Conservation (phyloP, 1,140 invertebrate species). For the Monochamus saltuarius region DNA sequence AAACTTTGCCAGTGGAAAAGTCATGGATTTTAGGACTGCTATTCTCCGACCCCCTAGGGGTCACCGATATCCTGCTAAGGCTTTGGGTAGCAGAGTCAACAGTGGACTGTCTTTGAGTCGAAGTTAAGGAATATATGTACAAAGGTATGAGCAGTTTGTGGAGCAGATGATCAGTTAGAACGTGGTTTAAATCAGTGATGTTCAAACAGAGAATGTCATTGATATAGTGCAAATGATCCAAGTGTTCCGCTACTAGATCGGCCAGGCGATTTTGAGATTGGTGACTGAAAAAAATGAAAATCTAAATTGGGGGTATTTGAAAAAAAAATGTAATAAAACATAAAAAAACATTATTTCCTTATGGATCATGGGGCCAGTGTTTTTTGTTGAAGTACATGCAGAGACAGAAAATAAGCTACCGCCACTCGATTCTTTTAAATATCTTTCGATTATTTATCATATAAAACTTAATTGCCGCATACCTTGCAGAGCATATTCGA, state of each 20-base stretch:
- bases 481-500: no score
- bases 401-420: no score
- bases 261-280: constrained; percentile 88
- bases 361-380: no score
- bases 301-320: no score
- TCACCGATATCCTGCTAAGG: constrained; percentile 37
- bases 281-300: constrained; percentile 63
- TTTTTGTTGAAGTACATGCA: no score
- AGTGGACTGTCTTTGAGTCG: constrained; percentile 32
- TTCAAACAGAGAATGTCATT: constrained; percentile 95
- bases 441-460: no score
- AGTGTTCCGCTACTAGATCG: constrained; percentile 94
- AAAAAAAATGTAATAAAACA: no score
- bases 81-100: constrained; percentile 60
- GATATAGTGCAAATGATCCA: constrained; percentile 97
- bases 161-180: constrained; percentile 92
- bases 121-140: constrained; percentile 87
- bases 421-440: no score
- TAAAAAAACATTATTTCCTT: no score
- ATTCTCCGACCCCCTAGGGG: constrained; percentile 44
- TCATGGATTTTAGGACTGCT: constrained; percentile 31
- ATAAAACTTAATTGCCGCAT: no score
- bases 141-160: constrained; percentile 92
- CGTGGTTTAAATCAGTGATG: constrained; percentile 91
- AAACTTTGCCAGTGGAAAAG: constrained; percentile 55